Base-by-base conservation (phyloP, 2,888 invertebrate species). In the Pseudanteris insignis region DNA sequence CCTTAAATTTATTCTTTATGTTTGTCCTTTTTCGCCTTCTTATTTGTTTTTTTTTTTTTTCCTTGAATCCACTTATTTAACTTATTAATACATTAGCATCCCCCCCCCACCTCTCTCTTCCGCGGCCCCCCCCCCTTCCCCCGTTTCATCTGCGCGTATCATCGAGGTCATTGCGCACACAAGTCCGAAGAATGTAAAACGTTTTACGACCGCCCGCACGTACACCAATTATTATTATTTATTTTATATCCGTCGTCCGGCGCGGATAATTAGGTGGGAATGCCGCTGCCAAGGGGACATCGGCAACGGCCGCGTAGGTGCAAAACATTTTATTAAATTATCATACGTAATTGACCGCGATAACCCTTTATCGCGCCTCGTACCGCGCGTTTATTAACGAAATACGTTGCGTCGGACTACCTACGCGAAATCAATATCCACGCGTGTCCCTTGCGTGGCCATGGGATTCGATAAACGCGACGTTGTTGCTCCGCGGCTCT, bases 371-470 rank as follows among this genome's bases (percentile, higher is more conserved):
- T 53, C 57, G 48, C 37, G 43, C 34, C 50, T 32, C 38, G 33
- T 28, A 38, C 11, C 28, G 21, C 2, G 10, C 29, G 48, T 33
- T 54, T 54, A 54, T 54, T 48, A 50, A 54, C 50, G 51, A 48
- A 47, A 37, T n/a, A 47, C 47, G 30, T 43, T 34, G 43, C 43
- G 44, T 34, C 43, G 18, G 38, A 54, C 50, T 41, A 34, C 46
- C 55, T 34, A 47, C 44, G 25, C 33, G 51, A 55, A 59, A 63
- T 59, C 63, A 54, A 59, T 63, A 63, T 54, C 30, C 30, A 37
- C 32, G 30, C 36, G 44, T 50, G 43, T 36, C 26, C 26, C 29
- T 47, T n/a, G 26, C 32, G 21, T 9, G 2, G n/a, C 4, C n/a
- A 26, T 9, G n/a, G 21, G 7, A 21, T 21, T 21, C 21, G 7